Conservation (phyloP, 2,888 invertebrate genomes). For the Ephialtes manifestator region DNA sequence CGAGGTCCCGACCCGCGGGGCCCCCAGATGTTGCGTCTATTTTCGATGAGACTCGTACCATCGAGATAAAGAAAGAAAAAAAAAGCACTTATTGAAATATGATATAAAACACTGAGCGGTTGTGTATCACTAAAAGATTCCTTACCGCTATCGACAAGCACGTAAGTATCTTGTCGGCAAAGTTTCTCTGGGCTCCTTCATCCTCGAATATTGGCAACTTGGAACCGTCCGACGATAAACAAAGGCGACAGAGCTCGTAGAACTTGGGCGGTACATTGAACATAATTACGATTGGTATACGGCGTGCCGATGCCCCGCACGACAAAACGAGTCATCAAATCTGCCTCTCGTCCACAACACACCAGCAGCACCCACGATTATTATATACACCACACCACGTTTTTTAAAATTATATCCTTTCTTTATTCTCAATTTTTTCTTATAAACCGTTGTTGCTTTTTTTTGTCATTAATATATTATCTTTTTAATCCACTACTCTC, state of each 20-base stretch:
- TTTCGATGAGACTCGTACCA: conserved; percentile 69
- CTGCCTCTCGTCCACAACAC: conserved; percentile 63
- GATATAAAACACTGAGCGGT: conserved; percentile 39
- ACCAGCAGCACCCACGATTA: neutral
- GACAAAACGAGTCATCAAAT: conserved; percentile 82
- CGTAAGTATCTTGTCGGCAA: conserved; percentile 89
- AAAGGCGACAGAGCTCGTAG: conserved; percentile 97
- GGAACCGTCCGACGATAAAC: conserved; percentile 93
- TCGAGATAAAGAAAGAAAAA: conserved; percentile 37
- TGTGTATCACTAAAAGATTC: too few relatives aligned
- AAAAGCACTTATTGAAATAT: conserved; percentile 4
- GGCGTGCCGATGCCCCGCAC: conserved; percentile 78
- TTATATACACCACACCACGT: conserved; percentile 14
- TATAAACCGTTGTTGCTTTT: conserved; percentile 9
- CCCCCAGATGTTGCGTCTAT: conserved; percentile 77
- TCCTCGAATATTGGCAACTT: conserved; percentile 92
- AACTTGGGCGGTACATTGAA: conserved; percentile 97
- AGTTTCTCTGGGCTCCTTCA: conserved; percentile 90
- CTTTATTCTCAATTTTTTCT: neutral
- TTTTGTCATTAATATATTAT: conserved; percentile 37
- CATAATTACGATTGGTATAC: conserved; percentile 90
- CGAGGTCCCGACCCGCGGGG: conserved; percentile 70
- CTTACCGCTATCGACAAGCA: conserved; percentile 84
- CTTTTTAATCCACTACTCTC: conserved; percentile 17
- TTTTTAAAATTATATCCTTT: conserved; percentile 3